phyloP scores from a whole-genome alignment of 2,797 vertebrate genomes.

The Momotus momota region DNA sequence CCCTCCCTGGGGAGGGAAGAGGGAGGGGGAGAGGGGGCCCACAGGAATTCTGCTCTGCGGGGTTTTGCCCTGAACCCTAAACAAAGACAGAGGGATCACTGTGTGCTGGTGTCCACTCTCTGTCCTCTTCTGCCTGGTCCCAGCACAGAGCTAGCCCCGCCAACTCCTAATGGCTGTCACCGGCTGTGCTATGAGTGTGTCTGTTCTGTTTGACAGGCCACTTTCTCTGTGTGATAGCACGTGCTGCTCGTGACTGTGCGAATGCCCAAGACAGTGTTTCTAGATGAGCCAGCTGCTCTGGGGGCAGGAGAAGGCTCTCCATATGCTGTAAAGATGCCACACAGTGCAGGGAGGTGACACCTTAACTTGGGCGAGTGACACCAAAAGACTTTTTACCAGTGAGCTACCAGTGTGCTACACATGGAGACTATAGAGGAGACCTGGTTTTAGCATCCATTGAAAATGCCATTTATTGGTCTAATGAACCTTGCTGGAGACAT shows the following conservation, averaged over 20 bases:
- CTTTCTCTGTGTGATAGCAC: not conserved
- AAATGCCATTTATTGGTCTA: not conserved
- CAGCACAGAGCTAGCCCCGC: not conserved
- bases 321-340: not conserved
- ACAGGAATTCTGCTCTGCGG: no score
- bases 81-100: not conserved
- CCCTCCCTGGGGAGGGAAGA: no score
- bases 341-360: not conserved
- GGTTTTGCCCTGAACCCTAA: no score
- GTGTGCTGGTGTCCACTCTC: not conserved
- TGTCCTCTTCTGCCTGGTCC: no score
- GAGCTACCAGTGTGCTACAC: not conserved
- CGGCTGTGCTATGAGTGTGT: not conserved
- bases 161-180: accelerated
- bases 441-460: not conserved
- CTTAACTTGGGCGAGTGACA: not conserved
- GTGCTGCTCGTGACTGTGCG: not conserved
- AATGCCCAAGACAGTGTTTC: not conserved
- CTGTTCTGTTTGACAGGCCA: not conserved
- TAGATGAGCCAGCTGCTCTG: not conserved
- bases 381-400: not conserved
- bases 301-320: not conserved
- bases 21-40: no score
- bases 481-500: not conserved
- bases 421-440: not conserved